Evolutionary conservation across 53 echinoderm and acorn worm genomes (phyloP).

Genomic region (Paracentrotus lividus): DNA sequence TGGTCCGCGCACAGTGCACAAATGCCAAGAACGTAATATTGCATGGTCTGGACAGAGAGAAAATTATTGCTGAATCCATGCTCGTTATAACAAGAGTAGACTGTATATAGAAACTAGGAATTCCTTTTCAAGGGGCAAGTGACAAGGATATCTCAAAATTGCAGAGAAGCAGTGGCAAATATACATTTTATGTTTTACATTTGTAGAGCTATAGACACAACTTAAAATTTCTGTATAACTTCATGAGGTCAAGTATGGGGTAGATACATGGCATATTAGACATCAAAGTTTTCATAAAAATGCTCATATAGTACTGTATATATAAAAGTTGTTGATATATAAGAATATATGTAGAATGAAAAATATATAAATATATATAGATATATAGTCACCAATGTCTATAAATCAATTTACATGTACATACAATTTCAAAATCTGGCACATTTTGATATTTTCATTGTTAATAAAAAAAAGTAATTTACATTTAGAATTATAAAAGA

Average conservation of each 20-base stretch:
- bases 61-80: no score
- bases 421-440: not conserved
- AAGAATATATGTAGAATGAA: not conserved
- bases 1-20: no score
- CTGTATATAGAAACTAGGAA: no score
- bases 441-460: not conserved
- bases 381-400: not conserved
- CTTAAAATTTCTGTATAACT: not conserved
- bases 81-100: no score
- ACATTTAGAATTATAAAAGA: not conserved
- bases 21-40: no score
- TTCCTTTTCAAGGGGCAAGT: not conserved
- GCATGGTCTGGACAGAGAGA: no score
- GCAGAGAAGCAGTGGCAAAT: not conserved
- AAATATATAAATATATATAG: not conserved
- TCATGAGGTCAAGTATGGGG: not conserved
- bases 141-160: not conserved
- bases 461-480: not conserved
- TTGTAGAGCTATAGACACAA: not conserved
- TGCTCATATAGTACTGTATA: constrained; percentile 28
- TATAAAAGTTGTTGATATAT: not conserved
- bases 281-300: not conserved
- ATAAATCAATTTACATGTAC: not conserved
- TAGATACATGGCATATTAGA: not conserved
- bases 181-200: not conserved